phyloP scores from a whole-genome alignment of 2,797 vertebrate species.

The Helostoma temminkii region DNA sequence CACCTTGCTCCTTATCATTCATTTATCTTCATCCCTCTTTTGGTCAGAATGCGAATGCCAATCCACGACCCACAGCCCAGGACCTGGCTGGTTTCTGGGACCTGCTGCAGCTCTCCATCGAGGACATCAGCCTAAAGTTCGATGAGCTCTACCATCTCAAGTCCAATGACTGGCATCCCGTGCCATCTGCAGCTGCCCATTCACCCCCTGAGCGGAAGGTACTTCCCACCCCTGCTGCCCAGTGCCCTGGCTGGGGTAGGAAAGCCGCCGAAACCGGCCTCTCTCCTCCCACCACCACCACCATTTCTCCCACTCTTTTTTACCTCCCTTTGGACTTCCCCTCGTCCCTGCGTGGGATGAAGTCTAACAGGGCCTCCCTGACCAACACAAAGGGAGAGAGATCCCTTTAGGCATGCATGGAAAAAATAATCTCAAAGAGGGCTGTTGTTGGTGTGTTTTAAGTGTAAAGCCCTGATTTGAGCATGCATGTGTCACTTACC shows the following conservation, averaged over 20 bases:
- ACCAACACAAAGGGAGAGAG: slow-evolving; percentile 60
- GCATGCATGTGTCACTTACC: slow-evolving; percentile 73
- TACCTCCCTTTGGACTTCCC: slow-evolving; percentile 13
- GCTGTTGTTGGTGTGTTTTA: slow-evolving; percentile 55
- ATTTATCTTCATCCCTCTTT: slow-evolving; percentile 30
- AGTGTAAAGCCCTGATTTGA: slow-evolving; percentile 73
- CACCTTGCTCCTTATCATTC: slow-evolving; percentile 2
- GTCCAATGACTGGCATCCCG: slow-evolving; percentile 94
- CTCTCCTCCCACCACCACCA: slow-evolving; percentile 82
- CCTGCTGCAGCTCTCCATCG: slow-evolving; percentile 97
- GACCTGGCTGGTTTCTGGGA: slow-evolving; percentile 99
- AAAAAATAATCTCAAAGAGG: slow-evolving; percentile 71
- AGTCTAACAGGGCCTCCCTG: slow-evolving; percentile 63
- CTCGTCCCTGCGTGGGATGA: slow-evolving; percentile 62
- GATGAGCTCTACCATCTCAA: slow-evolving; percentile 99
- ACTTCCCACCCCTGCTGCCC: slow-evolving; percentile 85
- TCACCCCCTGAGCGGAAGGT: slow-evolving; percentile 96
- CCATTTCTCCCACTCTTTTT: slow-evolving; percentile 69
- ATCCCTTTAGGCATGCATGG: slow-evolving; percentile 81
- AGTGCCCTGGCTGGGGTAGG: slow-evolving; percentile 86
- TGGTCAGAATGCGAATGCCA: slow-evolving; percentile 92
- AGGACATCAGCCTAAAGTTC: slow-evolving; percentile 99
- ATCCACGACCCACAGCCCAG: slow-evolving; percentile 94
- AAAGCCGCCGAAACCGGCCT: slow-evolving; percentile 84
- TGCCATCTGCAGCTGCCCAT: slow-evolving; percentile 69